Conservation (phyloP, 1,140 invertebrate species). For the Archegozetes longisetosus region DNA sequence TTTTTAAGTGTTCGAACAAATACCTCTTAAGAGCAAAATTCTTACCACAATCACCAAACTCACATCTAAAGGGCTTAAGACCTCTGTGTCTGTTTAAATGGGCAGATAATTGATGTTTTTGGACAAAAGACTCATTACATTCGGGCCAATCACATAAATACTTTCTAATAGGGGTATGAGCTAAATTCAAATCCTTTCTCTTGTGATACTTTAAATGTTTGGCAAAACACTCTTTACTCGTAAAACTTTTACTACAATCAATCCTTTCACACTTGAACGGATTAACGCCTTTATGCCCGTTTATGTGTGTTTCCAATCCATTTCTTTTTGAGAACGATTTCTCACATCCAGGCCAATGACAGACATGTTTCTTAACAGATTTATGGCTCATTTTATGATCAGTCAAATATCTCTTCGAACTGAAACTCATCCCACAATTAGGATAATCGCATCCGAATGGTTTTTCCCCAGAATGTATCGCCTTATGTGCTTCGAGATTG, state of each 20-base stretch:
- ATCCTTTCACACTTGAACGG: conserved; percentile 17
- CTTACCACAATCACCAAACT: no score
- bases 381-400: background rate
- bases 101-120: background rate
- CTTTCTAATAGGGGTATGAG: background rate
- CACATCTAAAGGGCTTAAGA: no score
- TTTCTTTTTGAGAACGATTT: conserved; percentile 33
- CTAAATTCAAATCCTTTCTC: no score
- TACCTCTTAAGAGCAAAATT: no score
- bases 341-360: conserved; percentile 72
- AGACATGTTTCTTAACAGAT: conserved; percentile 47
- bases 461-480: conserved; percentile 16
- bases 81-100: background rate
- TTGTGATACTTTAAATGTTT: no score
- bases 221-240: background rate
- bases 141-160: background rate
- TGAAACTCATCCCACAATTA: conserved; percentile 1
- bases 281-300: conserved; percentile 17
- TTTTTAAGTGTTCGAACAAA: no score
- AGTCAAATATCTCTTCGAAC: background rate
- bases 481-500: conserved; percentile 13
- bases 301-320: conserved; percentile 13
- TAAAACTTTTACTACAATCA: conserved; percentile 2
- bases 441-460: conserved; percentile 16
- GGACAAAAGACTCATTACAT: background rate